Conservation (phyloP, 2,797 vertebrate genomes). For the Intellagama lesueurii region DNA sequence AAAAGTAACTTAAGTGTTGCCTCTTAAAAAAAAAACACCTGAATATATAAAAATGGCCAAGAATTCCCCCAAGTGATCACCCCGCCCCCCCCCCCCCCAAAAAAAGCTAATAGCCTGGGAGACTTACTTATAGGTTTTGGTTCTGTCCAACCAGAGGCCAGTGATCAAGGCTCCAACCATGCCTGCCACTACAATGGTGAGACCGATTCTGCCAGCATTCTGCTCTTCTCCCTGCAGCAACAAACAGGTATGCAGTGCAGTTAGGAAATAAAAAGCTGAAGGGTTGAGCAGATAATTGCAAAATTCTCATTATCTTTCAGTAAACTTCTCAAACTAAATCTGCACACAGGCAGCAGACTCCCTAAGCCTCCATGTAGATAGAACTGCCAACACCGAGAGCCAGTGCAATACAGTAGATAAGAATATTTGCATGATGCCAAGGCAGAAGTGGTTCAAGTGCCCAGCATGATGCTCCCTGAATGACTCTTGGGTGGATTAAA, state of each 20-base stretch:
- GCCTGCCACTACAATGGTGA: constrained; percentile 91
- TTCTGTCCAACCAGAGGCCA: constrained; percentile 95
- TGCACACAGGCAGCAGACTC: background rate
- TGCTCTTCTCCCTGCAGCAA: constrained; percentile 89
- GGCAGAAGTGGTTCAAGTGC: background rate
- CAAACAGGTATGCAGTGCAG: constrained; percentile 38
- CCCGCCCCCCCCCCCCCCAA: too few species aligned
- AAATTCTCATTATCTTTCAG: background rate
- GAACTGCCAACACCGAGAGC: background rate
- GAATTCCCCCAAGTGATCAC: too few species aligned
- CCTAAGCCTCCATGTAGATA: background rate
- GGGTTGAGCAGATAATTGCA: background rate
- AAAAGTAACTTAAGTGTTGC: background rate
- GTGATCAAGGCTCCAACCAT: constrained; percentile 92
- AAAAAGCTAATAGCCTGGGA: background rate
- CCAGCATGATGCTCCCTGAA: background rate
- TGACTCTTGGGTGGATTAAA: too few species aligned
- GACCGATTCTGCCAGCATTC: constrained; percentile 95
- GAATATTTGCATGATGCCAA: background rate
- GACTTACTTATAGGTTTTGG: constrained; percentile 97
- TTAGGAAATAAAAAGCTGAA: background rate
- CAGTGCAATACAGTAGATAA: background rate
- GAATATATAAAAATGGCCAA: too few species aligned
- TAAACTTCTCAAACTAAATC: background rate
- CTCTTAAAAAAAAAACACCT: too few species aligned